These are phyloP conservation scores for Plumapathes pennacea DNA, from an alignment of 92 coral and sea anemone genomes.

Conservation along the genomic window DNA sequence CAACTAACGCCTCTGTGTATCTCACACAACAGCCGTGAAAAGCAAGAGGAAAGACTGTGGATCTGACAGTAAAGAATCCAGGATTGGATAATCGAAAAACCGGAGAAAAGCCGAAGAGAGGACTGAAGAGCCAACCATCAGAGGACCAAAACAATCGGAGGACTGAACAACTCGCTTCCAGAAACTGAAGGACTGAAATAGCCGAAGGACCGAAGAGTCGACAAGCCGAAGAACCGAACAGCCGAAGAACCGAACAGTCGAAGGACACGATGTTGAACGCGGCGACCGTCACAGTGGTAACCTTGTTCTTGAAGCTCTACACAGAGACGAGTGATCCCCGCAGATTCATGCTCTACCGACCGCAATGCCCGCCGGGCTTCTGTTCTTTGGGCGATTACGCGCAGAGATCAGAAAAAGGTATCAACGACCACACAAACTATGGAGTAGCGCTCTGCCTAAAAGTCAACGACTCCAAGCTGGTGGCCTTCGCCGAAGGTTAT, in stretches of 20 bases:
- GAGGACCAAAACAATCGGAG: not conserved
- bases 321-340: slow-evolving; percentile 42
- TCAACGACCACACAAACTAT: slow-evolving; percentile 46
- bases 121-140: not conserved
- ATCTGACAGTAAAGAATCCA: not conserved
- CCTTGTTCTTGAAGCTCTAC: slow-evolving; percentile 54
- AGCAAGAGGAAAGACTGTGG: no score
- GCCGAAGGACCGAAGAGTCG: not conserved
- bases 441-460: slow-evolving; percentile 63
- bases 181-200: not conserved
- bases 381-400: slow-evolving; percentile 84
- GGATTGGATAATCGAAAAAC: not conserved
- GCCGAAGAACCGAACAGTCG: not conserved
- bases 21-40: no score
- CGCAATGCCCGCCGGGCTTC: slow-evolving; percentile 79
- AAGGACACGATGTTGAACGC: slow-evolving; percentile 37
- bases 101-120: not conserved
- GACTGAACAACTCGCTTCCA: not conserved
- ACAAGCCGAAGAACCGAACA: not conserved
- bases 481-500: slow-evolving; percentile 44
- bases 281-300: slow-evolving; percentile 41
- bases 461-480: slow-evolving; percentile 13
- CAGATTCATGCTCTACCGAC: slow-evolving; percentile 69
- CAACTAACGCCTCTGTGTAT: no score
- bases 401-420: slow-evolving; percentile 62